Evolutionary conservation across 2,797 vertebrate genomes (phyloP).

Genomic region (Scleropages formosus): DNA sequence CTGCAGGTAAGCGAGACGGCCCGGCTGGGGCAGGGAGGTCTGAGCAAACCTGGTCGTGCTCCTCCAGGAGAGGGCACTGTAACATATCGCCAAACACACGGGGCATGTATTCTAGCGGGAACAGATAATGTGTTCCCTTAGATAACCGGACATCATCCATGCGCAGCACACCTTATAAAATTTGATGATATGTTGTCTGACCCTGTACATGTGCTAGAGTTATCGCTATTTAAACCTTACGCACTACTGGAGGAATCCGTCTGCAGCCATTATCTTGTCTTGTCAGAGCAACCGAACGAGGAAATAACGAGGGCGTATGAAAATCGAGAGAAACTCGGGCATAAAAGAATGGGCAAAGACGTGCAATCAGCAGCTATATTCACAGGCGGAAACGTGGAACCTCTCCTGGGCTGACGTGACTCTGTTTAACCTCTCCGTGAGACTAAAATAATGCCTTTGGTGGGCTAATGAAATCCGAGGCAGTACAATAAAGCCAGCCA

Average conservation of each 20-base stretch:
- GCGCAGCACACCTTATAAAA: neutral
- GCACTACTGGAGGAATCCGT: neutral
- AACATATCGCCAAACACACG: neutral
- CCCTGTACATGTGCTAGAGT: neutral
- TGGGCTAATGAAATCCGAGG: constrained; percentile 52
- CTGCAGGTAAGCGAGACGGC: constrained; percentile 74
- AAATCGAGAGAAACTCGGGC: constrained; percentile 34
- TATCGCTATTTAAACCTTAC: neutral
- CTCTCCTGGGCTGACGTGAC: constrained; percentile 32
- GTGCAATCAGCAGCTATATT: constrained; percentile 35
- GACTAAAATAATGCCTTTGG: constrained; percentile 45
- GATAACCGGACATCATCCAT: neutral
- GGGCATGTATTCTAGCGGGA: neutral
- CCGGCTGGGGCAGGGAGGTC: neutral
- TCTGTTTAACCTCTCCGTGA: constrained; percentile 45
- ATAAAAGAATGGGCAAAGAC: constrained; percentile 38
- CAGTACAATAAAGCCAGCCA: constrained; percentile 41
- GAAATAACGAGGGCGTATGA: constrained; percentile 34
- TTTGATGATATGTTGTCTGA: neutral
- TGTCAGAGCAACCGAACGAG: constrained; percentile 31
- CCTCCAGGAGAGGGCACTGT: constrained; percentile 19
- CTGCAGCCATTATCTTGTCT: constrained; percentile 35
- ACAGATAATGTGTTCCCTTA: neutral
- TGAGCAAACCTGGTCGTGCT: neutral
- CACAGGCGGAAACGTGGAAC: constrained; percentile 29